Base-by-base conservation (phyloP, 1,140 invertebrate species). In the Drosophila nikananu region DNA sequence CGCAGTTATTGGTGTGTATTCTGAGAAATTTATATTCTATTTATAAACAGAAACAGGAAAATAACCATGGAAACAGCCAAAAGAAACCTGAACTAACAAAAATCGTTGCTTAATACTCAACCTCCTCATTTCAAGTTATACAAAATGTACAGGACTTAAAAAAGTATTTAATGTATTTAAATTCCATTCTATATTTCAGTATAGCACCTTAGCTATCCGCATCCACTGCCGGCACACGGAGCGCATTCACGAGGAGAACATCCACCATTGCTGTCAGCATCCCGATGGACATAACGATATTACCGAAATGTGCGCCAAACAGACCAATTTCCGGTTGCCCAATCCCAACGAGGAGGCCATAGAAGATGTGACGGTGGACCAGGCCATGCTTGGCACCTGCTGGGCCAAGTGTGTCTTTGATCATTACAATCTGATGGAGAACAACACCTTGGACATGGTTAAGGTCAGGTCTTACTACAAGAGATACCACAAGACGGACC, bases 361-460 rank as follows among this genome's bases (percentile, higher is more conserved):
- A 1, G 89, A 73, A 59, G 87, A 91, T 37, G 54, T 89, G 8
- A 91, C 87, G 0, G 81, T 82, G 7, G 84, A 91, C n/a, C 78
- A 80, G 37, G 68, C 55, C 7, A 89, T 84, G 81, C 7, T 10
- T 1, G 84, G 75, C 21, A 79, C 63, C 23, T 91, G 87, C 32
- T 91, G 72, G 61, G 87, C 74, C 49, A 80, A 91, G 17, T 91
- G 87, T 23, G 89, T 91, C 15, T 87, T 91, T 37, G 72, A 91
- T 27, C 72, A 89, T 5, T 80, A 75, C 30, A 58, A 84, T 1
- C 60, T 91, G 13, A 19, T 91, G 62, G 72, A 75, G 27, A 72
- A 71, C 19, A 25, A 58, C 9, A 62, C 70, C 0, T 48, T 91
- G n/a, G 73, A 91, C 15, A 91, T 91, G 78, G 17, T 19, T 0